Evolutionary conservation across 2,113 vertebrate genomes (phyloP), one percentile per base, ranked within the genome.

Genomic region (Phylloscopus trochiloides): DNA sequence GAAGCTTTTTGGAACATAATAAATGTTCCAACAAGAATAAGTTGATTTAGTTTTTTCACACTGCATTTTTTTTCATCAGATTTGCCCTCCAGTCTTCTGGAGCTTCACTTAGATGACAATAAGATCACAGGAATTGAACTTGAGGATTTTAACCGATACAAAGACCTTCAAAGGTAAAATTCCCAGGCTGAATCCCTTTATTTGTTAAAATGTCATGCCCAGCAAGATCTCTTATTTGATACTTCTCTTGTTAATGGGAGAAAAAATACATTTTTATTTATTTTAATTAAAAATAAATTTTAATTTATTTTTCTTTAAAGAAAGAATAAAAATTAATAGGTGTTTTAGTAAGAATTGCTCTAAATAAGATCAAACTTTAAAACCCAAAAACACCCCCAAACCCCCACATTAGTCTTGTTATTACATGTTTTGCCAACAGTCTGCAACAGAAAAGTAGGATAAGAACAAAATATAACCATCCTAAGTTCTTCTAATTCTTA

Each of bases 61-160:
- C 16, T 50, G 38, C 18, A 17, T 79, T 83, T 90, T 25, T 48
- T 90, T 88, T 38, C 65, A 70, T 54, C 67, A 98, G 99, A 97
- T 86, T 85, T 99, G 63, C 99, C 99, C 42, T 94, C 99, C 29
- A 98, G 98, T 57, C 98, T 99, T 52, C 95, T 98, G 66, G 99
- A 99, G 75, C 98, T 99, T 92, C 99, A 99, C 73, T 97, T 99
- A 97, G 99, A 99, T 85, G 98, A 98, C 96, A 99, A 99, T 88
- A 99, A 99, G 97, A 99, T 99, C 88, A 96, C 98, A 42, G 97
- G 98, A 91, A 98, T 99, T 6, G 99, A 99, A 96, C 75, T 99
- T 6, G 99, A 99, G 85, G 99, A 99, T 96, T 99, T 99, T 90
- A 98, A 98, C 82, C 98, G 98, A 77, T 99, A 99, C 82, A 99